Conservation (phyloP, 2,113 vertebrate species). For the Macquaria ambigua region DNA sequence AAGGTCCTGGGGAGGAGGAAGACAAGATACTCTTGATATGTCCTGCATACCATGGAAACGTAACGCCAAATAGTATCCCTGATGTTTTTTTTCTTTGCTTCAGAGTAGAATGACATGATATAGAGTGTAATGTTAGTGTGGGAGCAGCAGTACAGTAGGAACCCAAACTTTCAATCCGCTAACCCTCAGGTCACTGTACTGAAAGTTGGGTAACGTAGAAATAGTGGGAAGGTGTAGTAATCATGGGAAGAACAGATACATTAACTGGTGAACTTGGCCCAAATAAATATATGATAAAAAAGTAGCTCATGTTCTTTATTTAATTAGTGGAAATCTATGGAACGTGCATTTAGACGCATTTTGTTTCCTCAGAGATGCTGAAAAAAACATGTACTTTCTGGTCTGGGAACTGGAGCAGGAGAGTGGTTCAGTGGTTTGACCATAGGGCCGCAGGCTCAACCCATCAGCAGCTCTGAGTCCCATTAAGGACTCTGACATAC, state of each 20-base stretch:
- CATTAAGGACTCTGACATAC: slow-evolving; percentile 28
- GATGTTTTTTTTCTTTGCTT: slow-evolving; percentile 26
- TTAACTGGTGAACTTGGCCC: not conserved
- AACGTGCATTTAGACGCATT: slow-evolving; percentile 14
- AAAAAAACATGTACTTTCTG: slow-evolving; percentile 10
- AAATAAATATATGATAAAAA: not conserved
- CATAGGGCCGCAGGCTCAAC: slow-evolving; percentile 20
- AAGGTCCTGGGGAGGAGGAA: slow-evolving; percentile 69
- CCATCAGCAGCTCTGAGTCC: not conserved
- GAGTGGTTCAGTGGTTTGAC: slow-evolving; percentile 31
- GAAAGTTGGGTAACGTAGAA: not conserved
- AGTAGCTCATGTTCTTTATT: not conserved
- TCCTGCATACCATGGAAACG: slow-evolving; percentile 54
- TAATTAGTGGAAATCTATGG: not conserved
- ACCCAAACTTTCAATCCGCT: slow-evolving; percentile 22
- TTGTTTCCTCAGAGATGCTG: slow-evolving; percentile 2
- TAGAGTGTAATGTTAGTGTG: slow-evolving; percentile 28
- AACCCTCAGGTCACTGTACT: slow-evolving; percentile 4
- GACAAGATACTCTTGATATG: slow-evolving; percentile 53
- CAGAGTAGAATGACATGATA: slow-evolving; percentile 42
- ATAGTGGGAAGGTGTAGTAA: not conserved
- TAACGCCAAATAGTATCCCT: slow-evolving; percentile 40
- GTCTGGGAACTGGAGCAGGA: slow-evolving; percentile 18
- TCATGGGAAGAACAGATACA: not conserved
- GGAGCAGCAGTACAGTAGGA: slow-evolving; percentile 35